Base-by-base conservation (phyloP, 2,888 invertebrate species). In the Macrosoma leucophasiata region DNA sequence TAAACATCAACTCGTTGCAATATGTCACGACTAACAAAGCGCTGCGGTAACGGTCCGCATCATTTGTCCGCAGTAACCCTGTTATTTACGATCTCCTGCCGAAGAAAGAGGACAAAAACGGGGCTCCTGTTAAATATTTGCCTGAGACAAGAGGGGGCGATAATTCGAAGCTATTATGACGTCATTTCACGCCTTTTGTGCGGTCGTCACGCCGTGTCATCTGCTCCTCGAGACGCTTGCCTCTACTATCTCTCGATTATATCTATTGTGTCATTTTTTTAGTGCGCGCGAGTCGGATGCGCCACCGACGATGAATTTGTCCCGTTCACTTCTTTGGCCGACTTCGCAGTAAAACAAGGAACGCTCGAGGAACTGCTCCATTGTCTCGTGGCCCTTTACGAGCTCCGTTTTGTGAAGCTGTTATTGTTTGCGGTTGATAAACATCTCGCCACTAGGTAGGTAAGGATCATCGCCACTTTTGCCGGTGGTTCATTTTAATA, bases 111-210 rank as follows among this genome's bases (percentile, higher is more conserved):
- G 60, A 78, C 67, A 81, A 79, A 81, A 81, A 78, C 72, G 59
- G 67, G 64, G 69, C 62, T 77, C 75, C 66, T 74, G 78, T 79
- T 82, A 84, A 84, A 84, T 84, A 84, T 84, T 84, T 82, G 77
- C 74, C 71, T 79, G 79, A 82, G 82, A 84, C 84, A 82, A 79
- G 81, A 81, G 79, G 75, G 79, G 64, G 77, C 68, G 84, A 84
- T 84, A 84, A 84, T 84, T 81, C 82, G 82, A 78, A 65, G 75
- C 76, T 79, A 84, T 84, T 82, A 84, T 82, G 84, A 82, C 82
- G 82, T 84, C 81, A 82, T 71, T 82, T 82, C 77, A 77, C 82
- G 81, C 81, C 81, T 67, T 81, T 84, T 84, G 82, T 84, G 69
- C 64, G 74, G 66, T 71, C 81, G 78, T 84, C 81, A 81, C 74